phyloP scores from a whole-genome alignment of 2,113 vertebrate species.

The Indri indri region DNA sequence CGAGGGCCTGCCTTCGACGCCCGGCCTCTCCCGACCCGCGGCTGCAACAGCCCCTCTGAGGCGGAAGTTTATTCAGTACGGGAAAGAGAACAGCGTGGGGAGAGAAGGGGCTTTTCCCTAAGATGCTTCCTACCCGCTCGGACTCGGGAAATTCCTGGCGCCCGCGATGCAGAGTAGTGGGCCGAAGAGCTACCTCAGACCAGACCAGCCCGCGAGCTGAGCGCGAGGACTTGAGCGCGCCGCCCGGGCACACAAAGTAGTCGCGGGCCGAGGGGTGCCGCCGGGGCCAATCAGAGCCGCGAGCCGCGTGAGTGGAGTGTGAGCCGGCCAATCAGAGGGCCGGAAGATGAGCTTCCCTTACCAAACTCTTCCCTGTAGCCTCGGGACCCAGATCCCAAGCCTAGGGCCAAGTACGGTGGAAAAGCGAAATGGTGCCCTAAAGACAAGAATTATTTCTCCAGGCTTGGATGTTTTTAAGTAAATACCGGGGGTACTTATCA shows the following conservation, averaged over 20 bases:
- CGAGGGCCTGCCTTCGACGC: slow-evolving; percentile 2
- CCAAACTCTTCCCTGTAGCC: slow-evolving; percentile 70
- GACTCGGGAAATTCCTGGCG: slow-evolving; percentile 50
- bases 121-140: slow-evolving; percentile 69
- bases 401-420: background rate
- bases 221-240: background rate
- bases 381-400: slow-evolving; percentile 47
- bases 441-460: background rate
- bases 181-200: slow-evolving; percentile 17
- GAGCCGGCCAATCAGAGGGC: slow-evolving; percentile 62
- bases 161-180: slow-evolving; percentile 39
- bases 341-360: slow-evolving; percentile 63
- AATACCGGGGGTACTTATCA: background rate
- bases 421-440: background rate
- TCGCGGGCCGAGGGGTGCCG: slow-evolving; percentile 28
- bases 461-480: background rate
- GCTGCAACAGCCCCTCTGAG: slow-evolving; percentile 27
- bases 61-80: slow-evolving; percentile 73
- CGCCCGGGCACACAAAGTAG: slow-evolving; percentile 42
- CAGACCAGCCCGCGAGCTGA: background rate
- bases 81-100: background rate
- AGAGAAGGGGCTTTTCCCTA: slow-evolving; percentile 5
- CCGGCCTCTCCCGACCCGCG: background rate
- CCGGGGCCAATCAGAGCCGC: slow-evolving; percentile 42
- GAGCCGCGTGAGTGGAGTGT: slow-evolving; percentile 68